Base-by-base conservation (phyloP, 1,140 invertebrate species). In the Apis florea region DNA sequence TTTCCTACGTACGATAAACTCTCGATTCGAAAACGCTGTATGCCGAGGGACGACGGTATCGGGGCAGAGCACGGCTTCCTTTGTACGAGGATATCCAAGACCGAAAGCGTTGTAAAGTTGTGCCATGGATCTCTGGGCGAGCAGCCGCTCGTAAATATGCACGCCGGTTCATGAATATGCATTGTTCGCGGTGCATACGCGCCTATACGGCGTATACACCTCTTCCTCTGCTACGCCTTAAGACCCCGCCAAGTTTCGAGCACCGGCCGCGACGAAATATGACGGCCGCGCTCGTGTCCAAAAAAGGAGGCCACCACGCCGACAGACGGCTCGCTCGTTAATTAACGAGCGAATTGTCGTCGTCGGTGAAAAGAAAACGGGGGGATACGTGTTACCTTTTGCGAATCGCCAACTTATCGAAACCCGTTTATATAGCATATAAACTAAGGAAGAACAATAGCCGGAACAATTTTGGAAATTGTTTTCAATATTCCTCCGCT, bases 91-190 rank as follows among this genome's bases (percentile, higher is more conserved):
- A 88, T 74, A 72, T 72, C 47, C 61, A 74, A 24, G 47, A 78
- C 59, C 79, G 85, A 86, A 79, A 86, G 79, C 83, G 72, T 84
- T 86, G 86, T 84, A 86, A 88, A 88, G 85, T 88, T 86, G 85
- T 74, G 84, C 85, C 85, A 80, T 76, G 83, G 85, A 86, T 88
- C 86, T 79, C 79, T 40, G 31, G 79, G 79, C 67, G 85, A 88
- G 80, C 82, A 84, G 84, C 79, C 83, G 85, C 86, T 88, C 86
- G 86, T 88, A 88, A 88, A 88, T 88, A 88, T 88, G 86, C 86
- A 82, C 82, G 85, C 26, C 64, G 78, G 63, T 84, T 88, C 86
- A 86, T 88, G 85, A 88, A 88, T 86, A 88, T 88, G 85, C 86
- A 88, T 84, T 79, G 70, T 70, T 81, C 82, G 81, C 81, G 84